Base-by-base conservation (phyloP, 2,113 vertebrate genomes). In the Pyxicephalus adspersus region DNA sequence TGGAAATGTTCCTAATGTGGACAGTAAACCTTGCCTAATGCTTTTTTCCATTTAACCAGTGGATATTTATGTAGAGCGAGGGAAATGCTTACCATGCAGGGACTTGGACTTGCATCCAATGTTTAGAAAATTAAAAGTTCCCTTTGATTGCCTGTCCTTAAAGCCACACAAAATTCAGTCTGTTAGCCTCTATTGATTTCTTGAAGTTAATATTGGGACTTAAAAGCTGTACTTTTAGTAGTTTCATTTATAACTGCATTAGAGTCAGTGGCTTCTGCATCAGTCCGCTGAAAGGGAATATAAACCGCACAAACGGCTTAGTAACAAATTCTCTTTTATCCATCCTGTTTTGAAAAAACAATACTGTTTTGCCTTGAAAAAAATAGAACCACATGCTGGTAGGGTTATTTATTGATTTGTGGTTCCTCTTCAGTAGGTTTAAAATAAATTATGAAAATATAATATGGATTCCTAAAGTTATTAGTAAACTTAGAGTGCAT, bases 181-280 rank as follows among this genome's bases (percentile, higher is more conserved):
- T 22, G 13, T 15, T 17, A 17, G 55, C 58, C 45, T 73, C 25
- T 63, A 52, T 75, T 64, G 45, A 77, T 81, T 77, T 22, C 22
- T 29, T 71, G 77, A 34, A 29, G 51, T 5, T 20, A 71, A 45
- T 18, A 31, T 34, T 84, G 60, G 67, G 26, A 83, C 64, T 50
- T 45, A 64, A 83, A 45, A 45, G 5, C 38, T 38, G 8, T 38
- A 9, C 1, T 38, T 38, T 38, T 45, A 45, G 38, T 11, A 45
- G 38, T 45, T 45, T 45, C 1, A 45, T 45, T 15, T 83, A 55
- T 78, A 52, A 50, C 68, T 73, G 71, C 17, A 72, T 57, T 64
- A 76, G 54, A 70, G 77, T 70, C 20, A 83, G 51, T 50, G 77
- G 25, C 26, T 83, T 65, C 68, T 64, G 60, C 52, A 63, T 77